Evolutionary conservation across 2,888 invertebrate species (phyloP).

Genomic region (Allacma fusca): DNA sequence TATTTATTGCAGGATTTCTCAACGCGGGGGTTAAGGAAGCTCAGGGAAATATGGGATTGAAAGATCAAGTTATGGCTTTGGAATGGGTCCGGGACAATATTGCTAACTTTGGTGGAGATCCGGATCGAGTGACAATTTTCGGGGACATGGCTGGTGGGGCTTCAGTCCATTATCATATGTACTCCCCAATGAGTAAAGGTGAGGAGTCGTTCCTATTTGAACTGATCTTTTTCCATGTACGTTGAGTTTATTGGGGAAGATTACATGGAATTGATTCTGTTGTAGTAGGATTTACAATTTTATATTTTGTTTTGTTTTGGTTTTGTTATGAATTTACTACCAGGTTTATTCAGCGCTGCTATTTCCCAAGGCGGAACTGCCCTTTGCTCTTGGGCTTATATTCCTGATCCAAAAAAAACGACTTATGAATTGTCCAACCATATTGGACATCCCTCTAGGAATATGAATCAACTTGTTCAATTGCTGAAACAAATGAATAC

Average conservation of each 20-base stretch:
- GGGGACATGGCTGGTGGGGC: slow-evolving; percentile 44
- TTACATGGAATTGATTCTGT: background rate
- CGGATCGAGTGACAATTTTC: slow-evolving; percentile 61
- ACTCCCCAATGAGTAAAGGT: slow-evolving; percentile 44
- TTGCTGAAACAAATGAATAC: slow-evolving; percentile 20
- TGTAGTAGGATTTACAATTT: no score
- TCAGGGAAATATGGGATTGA: slow-evolving; percentile 91
- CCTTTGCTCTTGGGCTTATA: slow-evolving; percentile 40
- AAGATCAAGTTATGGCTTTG: slow-evolving; percentile 89
- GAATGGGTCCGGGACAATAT: slow-evolving; percentile 90
- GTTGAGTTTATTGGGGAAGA: background rate
- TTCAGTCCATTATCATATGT: slow-evolving; percentile 36
- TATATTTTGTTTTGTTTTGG: no score
- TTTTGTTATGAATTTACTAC: no score
- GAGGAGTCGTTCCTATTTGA: background rate
- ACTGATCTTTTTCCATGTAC: background rate
- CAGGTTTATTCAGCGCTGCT: slow-evolving; percentile 55
- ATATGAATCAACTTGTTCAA: slow-evolving; percentile 18
- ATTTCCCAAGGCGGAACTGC: slow-evolving; percentile 54
- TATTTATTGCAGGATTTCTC: slow-evolving; percentile 71
- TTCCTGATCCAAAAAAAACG: slow-evolving; percentile 13
- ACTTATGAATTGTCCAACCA: background rate
- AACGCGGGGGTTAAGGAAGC: slow-evolving; percentile 90
- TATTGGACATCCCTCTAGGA: background rate
- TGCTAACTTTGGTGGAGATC: slow-evolving; percentile 84